phyloP scores from a whole-genome alignment of 2,797 vertebrate genomes.

The Danio albolineatus region DNA sequence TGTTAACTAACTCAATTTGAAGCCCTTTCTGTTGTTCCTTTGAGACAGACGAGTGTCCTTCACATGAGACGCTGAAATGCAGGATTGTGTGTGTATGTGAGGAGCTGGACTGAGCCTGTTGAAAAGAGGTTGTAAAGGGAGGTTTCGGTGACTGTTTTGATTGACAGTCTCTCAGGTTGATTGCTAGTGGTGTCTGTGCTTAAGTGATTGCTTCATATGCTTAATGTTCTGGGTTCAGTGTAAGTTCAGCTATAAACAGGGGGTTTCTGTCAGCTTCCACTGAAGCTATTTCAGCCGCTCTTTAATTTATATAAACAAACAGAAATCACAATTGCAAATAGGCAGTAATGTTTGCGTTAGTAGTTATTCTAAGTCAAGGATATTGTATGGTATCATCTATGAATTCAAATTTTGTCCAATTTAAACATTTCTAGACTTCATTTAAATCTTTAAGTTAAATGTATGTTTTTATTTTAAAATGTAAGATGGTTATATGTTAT shows the following conservation, averaged over 20 bases:
- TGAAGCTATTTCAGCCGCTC: neutral
- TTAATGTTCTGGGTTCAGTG: neutral
- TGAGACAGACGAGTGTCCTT: neutral
- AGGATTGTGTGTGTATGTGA: neutral
- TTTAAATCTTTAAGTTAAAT: too few species aligned
- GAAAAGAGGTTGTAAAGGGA: neutral
- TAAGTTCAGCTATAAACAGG: neutral
- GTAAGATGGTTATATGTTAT: too few species aligned
- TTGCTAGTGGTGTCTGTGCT: neutral
- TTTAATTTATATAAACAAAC: neutral
- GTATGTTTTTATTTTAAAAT: too few species aligned
- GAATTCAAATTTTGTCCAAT: too few species aligned
- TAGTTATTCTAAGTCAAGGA: neutral
- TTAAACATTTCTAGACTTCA: too few species aligned
- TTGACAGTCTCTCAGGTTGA: neutral
- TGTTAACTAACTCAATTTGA: constrained; percentile 33
- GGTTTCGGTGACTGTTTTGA: neutral
- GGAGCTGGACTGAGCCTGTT: neutral
- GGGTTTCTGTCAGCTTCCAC: neutral
- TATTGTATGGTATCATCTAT: neutral
- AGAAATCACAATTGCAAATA: neutral
- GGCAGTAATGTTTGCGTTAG: neutral
- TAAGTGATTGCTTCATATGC: neutral
- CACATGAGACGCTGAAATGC: neutral
- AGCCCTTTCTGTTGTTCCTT: neutral